Conservation (phyloP, 2,113 vertebrate species). For the Probosciger aterrimus region DNA sequence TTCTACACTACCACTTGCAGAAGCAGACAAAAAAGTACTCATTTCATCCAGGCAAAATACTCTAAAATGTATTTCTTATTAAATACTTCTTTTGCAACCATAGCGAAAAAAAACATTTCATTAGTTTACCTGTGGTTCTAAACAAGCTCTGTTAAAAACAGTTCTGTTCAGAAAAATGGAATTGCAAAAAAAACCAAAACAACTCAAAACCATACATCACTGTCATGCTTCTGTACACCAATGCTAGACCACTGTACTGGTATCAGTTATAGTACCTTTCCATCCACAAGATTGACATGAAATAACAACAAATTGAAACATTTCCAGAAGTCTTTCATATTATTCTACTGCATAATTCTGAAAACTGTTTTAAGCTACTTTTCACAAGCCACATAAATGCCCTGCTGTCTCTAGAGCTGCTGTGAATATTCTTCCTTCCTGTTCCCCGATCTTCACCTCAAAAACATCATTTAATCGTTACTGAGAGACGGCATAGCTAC, state of each 20-base stretch:
- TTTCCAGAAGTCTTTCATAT: neutral
- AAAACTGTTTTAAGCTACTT: neutral
- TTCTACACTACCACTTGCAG: neutral
- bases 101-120: neutral
- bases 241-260: neutral
- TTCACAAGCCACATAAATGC: neutral
- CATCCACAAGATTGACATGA: neutral
- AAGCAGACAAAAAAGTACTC: neutral
- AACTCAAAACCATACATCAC: neutral
- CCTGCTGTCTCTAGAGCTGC: neutral
- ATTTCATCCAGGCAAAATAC: neutral
- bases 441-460: neutral
- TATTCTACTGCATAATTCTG: neutral
- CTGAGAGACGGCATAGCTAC: neutral
- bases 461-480: neutral
- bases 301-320: neutral
- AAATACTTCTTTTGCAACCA: neutral
- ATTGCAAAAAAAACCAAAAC: neutral
- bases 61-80: neutral
- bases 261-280: neutral
- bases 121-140: neutral
- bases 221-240: neutral
- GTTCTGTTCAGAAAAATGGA: neutral
- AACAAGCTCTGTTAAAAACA: neutral
- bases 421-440: neutral